Evolutionary conservation across 2,888 invertebrate species (phyloP).

Genomic region (Cactoblastis cactorum): DNA sequence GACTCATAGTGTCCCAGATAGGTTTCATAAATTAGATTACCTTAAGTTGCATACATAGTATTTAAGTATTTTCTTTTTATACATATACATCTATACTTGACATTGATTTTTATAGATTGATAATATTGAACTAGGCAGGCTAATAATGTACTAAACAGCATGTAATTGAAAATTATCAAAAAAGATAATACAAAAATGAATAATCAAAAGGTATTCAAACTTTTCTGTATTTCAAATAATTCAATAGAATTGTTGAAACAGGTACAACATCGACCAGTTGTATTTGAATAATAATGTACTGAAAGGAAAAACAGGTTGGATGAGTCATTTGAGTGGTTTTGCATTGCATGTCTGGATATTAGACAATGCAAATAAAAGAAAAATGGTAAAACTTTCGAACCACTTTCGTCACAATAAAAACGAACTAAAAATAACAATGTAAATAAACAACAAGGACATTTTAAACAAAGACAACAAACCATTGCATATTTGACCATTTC

Average conservation of each 20-base stretch:
- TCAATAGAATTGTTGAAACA: too few species aligned
- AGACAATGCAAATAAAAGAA: background rate
- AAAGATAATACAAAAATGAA: too few species aligned
- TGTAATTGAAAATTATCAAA: too few species aligned
- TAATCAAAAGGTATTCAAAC: too few species aligned
- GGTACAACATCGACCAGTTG: too few species aligned
- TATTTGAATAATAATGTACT: background rate
- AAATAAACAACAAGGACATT: constrained; percentile 15
- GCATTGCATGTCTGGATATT: constrained; percentile 1
- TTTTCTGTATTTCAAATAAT: too few species aligned
- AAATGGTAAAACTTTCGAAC: too few species aligned
- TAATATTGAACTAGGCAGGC: too few species aligned
- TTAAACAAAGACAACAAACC: constrained; percentile 38
- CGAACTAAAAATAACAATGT: background rate
- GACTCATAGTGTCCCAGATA: background rate
- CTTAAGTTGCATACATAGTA: background rate
- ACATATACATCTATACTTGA: background rate
- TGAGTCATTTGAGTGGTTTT: constrained; percentile 4
- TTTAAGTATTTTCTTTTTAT: background rate
- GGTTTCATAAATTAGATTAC: constrained; percentile 4
- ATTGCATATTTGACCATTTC: constrained; percentile 53
- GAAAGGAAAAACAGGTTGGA: background rate
- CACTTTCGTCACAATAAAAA: background rate
- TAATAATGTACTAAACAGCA: too few species aligned
- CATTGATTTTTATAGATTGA: too few species aligned